A percentile compares a stretch with the other conserved stretches of the same genome.
Evolutionary conservation across 2,797 vertebrate species (phyloP).

Genomic region (Sparidentex hasta): DNA sequence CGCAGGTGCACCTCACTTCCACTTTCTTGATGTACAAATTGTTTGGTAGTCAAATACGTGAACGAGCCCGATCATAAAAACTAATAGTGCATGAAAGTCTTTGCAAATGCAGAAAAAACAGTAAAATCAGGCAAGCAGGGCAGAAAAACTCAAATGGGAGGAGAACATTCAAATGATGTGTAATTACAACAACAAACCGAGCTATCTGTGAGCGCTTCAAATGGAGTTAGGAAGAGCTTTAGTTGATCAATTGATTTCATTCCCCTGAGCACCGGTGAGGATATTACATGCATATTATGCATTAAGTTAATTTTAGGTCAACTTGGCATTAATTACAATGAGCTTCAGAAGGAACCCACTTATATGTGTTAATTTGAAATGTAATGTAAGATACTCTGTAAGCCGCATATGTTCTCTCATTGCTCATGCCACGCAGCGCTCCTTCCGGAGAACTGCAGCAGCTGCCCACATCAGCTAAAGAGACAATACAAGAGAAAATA

Average conservation of each 20-base stretch:
- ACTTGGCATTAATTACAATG: constrained; percentile 73
- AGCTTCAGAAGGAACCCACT: constrained; percentile 56
- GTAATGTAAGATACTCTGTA: constrained; percentile 49
- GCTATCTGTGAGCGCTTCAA: constrained; percentile 68
- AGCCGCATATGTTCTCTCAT: constrained; percentile 48
- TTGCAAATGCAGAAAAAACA: constrained; percentile 73
- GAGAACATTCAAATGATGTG: constrained; percentile 67
- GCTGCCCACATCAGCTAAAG: constrained; percentile 63
- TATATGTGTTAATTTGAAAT: constrained; percentile 67
- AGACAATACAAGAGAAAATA: constrained; percentile 43
- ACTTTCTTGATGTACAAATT: constrained; percentile 72
- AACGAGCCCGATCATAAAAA: constrained; percentile 66
- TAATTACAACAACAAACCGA: constrained; percentile 71
- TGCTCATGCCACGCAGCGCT: constrained; percentile 38
- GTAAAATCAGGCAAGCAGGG: constrained; percentile 69
- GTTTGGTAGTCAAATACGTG: constrained; percentile 82
- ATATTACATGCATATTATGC: constrained; percentile 81
- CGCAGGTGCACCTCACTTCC: constrained; percentile 72
- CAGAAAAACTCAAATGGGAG: constrained; percentile 51
- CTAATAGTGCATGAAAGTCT: constrained; percentile 72
- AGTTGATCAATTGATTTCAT: constrained; percentile 75
- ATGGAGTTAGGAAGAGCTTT: constrained; percentile 68
- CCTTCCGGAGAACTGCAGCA: constrained; percentile 60
- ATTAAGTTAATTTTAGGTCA: constrained; percentile 79
- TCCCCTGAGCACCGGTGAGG: constrained; percentile 63